These are phyloP conservation scores for Orchestia grillus DNA, from an alignment of 1,140 invertebrate genomes.

Conservation along the genomic window DNA sequence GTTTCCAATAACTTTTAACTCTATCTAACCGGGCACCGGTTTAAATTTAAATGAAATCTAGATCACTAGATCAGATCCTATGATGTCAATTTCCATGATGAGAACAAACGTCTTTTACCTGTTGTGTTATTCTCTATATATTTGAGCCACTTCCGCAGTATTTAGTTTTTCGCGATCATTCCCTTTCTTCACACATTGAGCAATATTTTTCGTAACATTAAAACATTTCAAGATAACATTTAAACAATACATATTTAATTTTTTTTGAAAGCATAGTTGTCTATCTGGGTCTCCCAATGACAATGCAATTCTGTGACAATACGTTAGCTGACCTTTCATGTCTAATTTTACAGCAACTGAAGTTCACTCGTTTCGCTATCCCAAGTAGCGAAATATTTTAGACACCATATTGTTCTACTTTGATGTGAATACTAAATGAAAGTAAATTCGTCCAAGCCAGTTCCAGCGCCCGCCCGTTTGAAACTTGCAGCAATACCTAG, in stretches of 20 bases:
- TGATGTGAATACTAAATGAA: neutral
- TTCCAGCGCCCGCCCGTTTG: neutral
- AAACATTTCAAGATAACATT: neutral
- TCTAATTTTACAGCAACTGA: no score
- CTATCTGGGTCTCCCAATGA: neutral
- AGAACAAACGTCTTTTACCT: neutral
- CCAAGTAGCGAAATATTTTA: neutral
- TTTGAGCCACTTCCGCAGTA: no score
- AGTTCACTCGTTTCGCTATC: neutral
- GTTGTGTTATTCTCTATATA: no score
- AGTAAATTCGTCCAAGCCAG: neutral
- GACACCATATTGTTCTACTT: neutral
- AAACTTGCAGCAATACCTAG: no score
- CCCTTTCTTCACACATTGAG: neutral
- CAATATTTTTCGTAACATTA: neutral
- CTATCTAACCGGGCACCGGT: neutral
- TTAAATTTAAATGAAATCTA: neutral
- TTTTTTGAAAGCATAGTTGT: neutral
- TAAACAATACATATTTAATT: neutral
- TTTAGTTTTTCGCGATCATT: neutral
- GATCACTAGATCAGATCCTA: neutral
- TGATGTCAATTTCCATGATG: neutral
- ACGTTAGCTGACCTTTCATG: neutral
- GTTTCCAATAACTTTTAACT: neutral
- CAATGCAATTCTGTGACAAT: neutral